Percentiles rank a stretch among this genome's conserved stretches.
Evolutionary conservation across 2,888 invertebrate genomes (phyloP).

Genomic region (Diadromus collaris): DNA sequence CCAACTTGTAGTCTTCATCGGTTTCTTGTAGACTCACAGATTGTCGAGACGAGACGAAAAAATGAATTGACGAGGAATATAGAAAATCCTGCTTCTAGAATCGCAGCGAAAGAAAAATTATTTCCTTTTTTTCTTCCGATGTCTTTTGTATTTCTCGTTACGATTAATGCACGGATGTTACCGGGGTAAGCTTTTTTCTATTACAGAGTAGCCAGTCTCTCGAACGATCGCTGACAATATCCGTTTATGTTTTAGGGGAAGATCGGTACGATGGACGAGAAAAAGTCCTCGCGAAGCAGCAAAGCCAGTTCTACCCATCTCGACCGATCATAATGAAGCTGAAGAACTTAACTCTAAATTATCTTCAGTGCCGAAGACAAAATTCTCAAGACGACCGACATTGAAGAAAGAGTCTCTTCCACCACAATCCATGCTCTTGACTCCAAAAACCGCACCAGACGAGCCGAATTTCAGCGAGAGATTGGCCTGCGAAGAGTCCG

Average conservation of each 20-base stretch:
- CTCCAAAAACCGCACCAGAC: background rate
- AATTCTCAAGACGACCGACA: slow-evolving; percentile 5
- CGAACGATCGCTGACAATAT: slow-evolving; percentile 30
- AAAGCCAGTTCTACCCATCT: background rate
- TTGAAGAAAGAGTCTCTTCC: background rate
- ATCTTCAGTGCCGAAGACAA: background rate
- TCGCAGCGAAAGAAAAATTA: slow-evolving; percentile 37
- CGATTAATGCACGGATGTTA: slow-evolving; percentile 9
- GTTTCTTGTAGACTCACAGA: background rate
- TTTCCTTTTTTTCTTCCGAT: slow-evolving; percentile 21
- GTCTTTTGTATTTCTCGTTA: background rate
- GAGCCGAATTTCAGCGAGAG: slow-evolving; percentile 24
- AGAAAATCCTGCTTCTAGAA: slow-evolving; percentile 23
- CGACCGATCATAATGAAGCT: background rate
- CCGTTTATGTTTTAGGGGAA: slow-evolving; percentile 48
- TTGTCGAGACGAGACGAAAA: slow-evolving; percentile 20
- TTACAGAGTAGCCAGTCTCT: background rate
- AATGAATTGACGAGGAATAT: slow-evolving; percentile 20
- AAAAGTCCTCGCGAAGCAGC: background rate
- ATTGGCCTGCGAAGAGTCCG: slow-evolving; percentile 6
- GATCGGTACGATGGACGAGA: background rate
- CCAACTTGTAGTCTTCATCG: slow-evolving; percentile 2
- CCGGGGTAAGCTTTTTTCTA: slow-evolving; percentile 1
- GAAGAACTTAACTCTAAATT: background rate
- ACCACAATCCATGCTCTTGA: background rate